Evolutionary conservation across 2,797 vertebrate genomes (phyloP).

Genomic region (Hippocampus kuda): DNA sequence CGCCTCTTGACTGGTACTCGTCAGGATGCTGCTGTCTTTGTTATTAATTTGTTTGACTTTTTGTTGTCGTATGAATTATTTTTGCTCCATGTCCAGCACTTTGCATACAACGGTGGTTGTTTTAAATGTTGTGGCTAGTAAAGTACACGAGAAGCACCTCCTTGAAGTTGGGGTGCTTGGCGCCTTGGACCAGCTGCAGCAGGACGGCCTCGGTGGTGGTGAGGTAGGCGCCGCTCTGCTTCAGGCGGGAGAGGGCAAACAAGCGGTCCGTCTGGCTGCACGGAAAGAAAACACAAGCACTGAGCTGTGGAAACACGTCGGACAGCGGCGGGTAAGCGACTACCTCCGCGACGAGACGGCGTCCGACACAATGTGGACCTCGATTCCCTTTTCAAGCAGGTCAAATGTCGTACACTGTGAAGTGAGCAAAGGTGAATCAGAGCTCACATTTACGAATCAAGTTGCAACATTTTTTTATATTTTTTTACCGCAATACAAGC

Average conservation of each 20-base stretch:
- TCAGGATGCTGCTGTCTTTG: no score
- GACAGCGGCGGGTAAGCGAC: neutral
- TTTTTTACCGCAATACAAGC: constrained; percentile 77
- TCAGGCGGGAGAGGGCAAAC: constrained; percentile 76
- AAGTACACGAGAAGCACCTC: constrained; percentile 61
- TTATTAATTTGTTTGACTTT: no score
- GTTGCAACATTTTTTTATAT: neutral
- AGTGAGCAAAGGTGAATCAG: constrained; percentile 8
- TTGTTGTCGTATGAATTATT: no score
- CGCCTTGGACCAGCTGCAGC: constrained; percentile 76
- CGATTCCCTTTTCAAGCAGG: constrained; percentile 74
- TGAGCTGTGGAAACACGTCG: neutral
- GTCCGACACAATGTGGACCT: constrained; percentile 83
- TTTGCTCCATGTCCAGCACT: no score
- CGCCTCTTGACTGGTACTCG: no score
- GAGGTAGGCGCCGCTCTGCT: constrained; percentile 83
- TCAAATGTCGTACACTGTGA: constrained; percentile 77
- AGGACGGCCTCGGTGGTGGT: constrained; percentile 81
- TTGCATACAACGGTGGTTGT: neutral
- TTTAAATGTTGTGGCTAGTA: neutral
- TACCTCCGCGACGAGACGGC: constrained; percentile 83
- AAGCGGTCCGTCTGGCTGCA: constrained; percentile 80
- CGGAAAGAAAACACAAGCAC: constrained; percentile 5
- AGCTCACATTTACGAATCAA: neutral
- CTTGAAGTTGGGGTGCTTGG: constrained; percentile 78